Evolutionary conservation across 2,888 invertebrate species (phyloP), one percentile per base, ranked within the genome.

Genomic region (Nephrotoma appendiculata): DNA sequence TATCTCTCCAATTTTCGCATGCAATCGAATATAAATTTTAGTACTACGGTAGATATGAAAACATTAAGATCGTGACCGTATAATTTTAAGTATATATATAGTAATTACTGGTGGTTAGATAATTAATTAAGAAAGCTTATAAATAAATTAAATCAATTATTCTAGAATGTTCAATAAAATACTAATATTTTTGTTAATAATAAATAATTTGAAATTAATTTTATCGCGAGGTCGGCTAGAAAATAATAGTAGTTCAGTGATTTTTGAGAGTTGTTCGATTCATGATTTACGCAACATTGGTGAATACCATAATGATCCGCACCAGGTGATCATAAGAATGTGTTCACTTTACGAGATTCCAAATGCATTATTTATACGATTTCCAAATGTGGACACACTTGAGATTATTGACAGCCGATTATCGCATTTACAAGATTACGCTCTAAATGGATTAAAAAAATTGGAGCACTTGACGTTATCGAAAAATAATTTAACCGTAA

Each of bases 341-440:
- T 89, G 92, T 88, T 89, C 88, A 31, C 88, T 91, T 2, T 87
- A 89, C 15, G 88, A 88, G 5, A 87, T 92, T 71, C 89, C 89
- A 83, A 91, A 91, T 88, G 91, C 89, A 0, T 87, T 89, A 41
- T 91, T 91, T 19, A 84, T 90, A 9, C 89, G 89, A 0, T 89
- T 89, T 57, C 87, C 12, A 2, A 88, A 89, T 3, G 88, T 91
- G 4, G 88, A 88, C 1, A 87, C 87, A 1, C 88, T 92, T 52
- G 90, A 91, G 84, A 88, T 92, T 86, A 88, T 88, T 6, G 89
- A 90, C 5, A 90, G 90, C 86, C 88, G 89, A 7, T 87, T 91
- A 0, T 86, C 86, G 0, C 86, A 44, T 0, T 86, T 91, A 6
- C 89, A 90, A 86, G 90, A 90, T 86, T 90, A 89, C 83, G 89